Percentiles rank a stretch among this genome's conserved stretches.
Evolutionary conservation across 2,113 vertebrate genomes (phyloP).

Genomic region (Scalopus aquaticus): DNA sequence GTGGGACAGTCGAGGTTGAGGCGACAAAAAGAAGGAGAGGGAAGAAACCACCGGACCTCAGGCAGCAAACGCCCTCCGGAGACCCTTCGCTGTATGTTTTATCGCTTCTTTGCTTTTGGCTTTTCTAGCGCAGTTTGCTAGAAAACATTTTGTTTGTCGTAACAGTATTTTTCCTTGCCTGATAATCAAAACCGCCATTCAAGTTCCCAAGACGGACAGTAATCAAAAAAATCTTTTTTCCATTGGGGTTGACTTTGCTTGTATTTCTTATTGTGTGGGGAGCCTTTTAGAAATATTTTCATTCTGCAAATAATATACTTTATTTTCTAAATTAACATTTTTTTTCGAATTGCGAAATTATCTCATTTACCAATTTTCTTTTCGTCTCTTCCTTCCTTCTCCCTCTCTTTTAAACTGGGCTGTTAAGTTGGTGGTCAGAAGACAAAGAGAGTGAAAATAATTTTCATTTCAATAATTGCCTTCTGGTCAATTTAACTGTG

Average conservation of each 20-base stretch:
- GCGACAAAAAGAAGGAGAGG: not conserved
- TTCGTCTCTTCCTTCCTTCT: constrained; percentile 56
- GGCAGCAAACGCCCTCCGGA: not conserved
- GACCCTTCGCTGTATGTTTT: constrained; percentile 46
- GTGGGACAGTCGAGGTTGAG: not conserved
- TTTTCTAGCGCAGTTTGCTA: constrained; percentile 45
- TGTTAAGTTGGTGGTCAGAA: constrained; percentile 90
- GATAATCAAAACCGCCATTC: constrained; percentile 79
- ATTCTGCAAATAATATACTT: constrained; percentile 80
- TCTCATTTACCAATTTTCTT: constrained; percentile 87
- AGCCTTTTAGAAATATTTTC: constrained; percentile 83
- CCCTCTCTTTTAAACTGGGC: constrained; percentile 75
- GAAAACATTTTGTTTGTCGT: constrained; percentile 13
- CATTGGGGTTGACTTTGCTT: constrained; percentile 66
- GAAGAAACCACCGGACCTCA: not conserved
- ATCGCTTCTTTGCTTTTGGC: constrained; percentile 36
- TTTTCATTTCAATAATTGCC: constrained; percentile 98
- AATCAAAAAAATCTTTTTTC: constrained; percentile 38
- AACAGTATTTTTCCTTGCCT: constrained; percentile 49
- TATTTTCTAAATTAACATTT: constrained; percentile 84
- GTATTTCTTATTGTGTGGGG: constrained; percentile 78
- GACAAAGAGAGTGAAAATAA: constrained; percentile 98
- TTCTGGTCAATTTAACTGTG: constrained; percentile 99
- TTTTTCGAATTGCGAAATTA: constrained; percentile 84
- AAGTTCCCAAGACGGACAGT: constrained; percentile 71